phyloP scores from a whole-genome alignment of 2,797 vertebrate genomes.

The Okamejei kenojei region DNA sequence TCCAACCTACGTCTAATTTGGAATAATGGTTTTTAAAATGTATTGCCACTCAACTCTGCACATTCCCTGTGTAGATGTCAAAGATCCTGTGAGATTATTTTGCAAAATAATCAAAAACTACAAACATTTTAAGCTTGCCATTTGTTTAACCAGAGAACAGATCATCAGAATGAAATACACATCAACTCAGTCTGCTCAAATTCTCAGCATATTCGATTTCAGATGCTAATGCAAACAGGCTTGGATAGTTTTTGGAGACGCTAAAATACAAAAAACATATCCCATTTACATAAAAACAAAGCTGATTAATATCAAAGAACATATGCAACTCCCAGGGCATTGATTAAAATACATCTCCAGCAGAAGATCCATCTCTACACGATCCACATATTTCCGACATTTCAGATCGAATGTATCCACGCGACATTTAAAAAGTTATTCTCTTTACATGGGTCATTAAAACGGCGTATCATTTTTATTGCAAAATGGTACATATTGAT shows the following conservation, averaged over 20 bases:
- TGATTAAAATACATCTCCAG: background rate
- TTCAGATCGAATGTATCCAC: background rate
- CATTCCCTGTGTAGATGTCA: background rate
- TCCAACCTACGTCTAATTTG: background rate
- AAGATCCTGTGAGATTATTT: background rate
- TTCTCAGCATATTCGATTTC: background rate
- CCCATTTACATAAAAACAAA: background rate
- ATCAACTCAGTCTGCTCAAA: background rate
- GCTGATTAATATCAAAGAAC: background rate
- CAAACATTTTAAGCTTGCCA: background rate
- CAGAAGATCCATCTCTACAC: too few relatives aligned
- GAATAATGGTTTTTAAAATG: background rate
- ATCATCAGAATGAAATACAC: too few relatives aligned
- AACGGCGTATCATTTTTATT: background rate
- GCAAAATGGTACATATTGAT: too few relatives aligned
- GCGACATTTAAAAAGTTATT: background rate
- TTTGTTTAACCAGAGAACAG: background rate
- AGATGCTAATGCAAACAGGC: background rate
- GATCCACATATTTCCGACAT: background rate
- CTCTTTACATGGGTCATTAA: background rate
- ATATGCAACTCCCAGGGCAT: background rate
- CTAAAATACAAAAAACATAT: background rate
- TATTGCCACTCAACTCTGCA: background rate
- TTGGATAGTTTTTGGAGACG: too few relatives aligned
- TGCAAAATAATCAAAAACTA: background rate